Evolutionary conservation across 2,113 vertebrate genomes (phyloP).

Genomic region (Aplodontia rufa): DNA sequence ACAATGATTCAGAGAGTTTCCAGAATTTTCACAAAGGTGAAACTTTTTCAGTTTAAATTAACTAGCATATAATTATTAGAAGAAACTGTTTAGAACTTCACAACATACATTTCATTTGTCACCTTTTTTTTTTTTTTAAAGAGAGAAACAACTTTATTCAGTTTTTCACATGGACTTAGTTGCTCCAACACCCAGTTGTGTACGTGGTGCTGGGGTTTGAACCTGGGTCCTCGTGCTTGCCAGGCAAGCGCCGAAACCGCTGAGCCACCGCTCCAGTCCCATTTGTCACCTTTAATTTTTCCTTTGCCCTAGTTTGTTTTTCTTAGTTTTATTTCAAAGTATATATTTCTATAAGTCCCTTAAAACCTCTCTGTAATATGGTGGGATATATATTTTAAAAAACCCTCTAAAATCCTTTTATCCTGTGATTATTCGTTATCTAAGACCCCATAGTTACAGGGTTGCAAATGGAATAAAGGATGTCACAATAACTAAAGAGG

Average conservation of each 20-base stretch:
- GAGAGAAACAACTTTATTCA: too few species aligned
- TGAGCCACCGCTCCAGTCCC: too few species aligned
- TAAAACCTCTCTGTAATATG: not conserved
- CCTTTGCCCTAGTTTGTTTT: not conserved
- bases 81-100: conserved; percentile 35
- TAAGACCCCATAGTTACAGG: not conserved
- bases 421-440: not conserved
- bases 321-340: conserved; percentile 34
- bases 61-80: not conserved
- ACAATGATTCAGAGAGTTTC: not conserved
- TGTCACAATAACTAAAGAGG: not conserved
- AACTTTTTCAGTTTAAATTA: not conserved
- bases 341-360: not conserved
- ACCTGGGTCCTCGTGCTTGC: too few species aligned
- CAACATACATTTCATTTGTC: not conserved
- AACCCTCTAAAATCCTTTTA: not conserved
- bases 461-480: not conserved
- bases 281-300: not conserved
- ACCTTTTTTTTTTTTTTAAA: too few species aligned
- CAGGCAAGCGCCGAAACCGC: too few species aligned
- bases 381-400: not conserved
- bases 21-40: not conserved
- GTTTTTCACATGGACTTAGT: too few species aligned
- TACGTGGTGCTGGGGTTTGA: too few species aligned
- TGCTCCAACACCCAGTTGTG: too few species aligned